phyloP scores from a whole-genome alignment of 2,113 vertebrate species.

The Dasyornis broadbenti region DNA sequence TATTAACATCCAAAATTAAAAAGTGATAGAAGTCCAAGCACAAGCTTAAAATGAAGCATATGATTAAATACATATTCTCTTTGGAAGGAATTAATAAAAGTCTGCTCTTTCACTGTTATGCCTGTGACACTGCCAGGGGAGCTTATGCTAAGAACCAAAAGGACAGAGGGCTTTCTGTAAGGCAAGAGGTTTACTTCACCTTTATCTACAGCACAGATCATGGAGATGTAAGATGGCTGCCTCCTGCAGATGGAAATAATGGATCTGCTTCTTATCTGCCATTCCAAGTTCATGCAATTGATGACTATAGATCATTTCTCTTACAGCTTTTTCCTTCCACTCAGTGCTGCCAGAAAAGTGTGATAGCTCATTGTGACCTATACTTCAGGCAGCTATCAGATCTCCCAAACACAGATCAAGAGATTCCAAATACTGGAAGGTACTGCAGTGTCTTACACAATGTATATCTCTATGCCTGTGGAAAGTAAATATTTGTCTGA shows the following conservation, averaged over 20 bases:
- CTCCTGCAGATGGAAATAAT: conserved; percentile 13
- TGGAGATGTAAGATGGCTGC: not conserved
- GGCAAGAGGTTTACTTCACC: not conserved
- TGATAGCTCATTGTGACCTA: conserved; percentile 27
- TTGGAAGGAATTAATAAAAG: not conserved
- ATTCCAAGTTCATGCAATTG: not conserved
- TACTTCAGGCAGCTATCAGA: not conserved
- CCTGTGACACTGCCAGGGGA: not conserved
- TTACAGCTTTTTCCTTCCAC: not conserved
- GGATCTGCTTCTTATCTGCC: not conserved
- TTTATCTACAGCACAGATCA: not conserved
- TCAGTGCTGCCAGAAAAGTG: conserved; percentile 1
- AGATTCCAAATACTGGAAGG: not conserved
- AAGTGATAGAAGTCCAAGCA: not conserved
- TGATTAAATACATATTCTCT: not conserved
- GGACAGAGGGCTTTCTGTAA: not conserved
- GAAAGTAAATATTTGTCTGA: conserved; percentile 15
- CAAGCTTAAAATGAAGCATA: not conserved
- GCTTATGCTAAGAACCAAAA: not conserved
- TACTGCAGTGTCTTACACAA: not conserved
- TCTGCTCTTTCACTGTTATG: not conserved
- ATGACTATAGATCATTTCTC: conserved; percentile 6
- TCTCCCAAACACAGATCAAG: not conserved
- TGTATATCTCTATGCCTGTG: not conserved
- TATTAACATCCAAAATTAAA: conserved; percentile 24